Base-by-base conservation (phyloP, 2,888 invertebrate genomes). In the Dicyrtoma fusca region DNA sequence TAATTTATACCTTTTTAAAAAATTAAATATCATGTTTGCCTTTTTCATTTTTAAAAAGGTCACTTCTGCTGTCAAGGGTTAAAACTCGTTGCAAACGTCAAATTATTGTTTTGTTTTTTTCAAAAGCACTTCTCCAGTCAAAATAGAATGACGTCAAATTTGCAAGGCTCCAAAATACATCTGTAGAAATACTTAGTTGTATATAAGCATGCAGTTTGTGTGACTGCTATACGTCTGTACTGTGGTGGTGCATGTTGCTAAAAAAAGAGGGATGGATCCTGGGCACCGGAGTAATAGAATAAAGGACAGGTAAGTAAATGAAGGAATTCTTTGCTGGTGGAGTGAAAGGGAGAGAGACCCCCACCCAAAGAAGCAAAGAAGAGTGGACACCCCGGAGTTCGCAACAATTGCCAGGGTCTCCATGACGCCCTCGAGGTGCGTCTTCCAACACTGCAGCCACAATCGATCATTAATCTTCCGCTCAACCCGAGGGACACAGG, bases 401-500 rank as follows among this genome's bases (percentile, higher is more conserved):
- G 69, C 74, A 75, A 77, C 76, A 79, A 77, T 76, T 76, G 76
- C 69, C 74, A 77, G 76, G 75, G 76, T 76, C 77, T 74, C 76
- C 66, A 74, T 74, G 74, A 73, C 74, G 74, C 75, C 75, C 74
- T 75, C 73, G 70, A 76, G 76, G 75, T 78, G 78, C 73, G 77
- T 77, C 73, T 74, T 76, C 76, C 75, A 76, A 78, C 77, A 76
- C 78, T 51, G 57, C 45, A 72, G 73, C 71, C 76, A 76, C 79
- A 79, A 79, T 79, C 76, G 75, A 79, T 79, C 79, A 79, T 79
- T 79, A 79, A 79, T 79, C 79, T 77, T 78, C 25, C 70, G 45
- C 44, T 63, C 45, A 63, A 63, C 63, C 63, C 63, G 47, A 63
- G 63, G 63, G 63, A 63, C 63, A 63, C 63, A 47, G 26, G n/a